A percentile compares a stretch with the other conserved stretches of the same genome.
Evolutionary conservation across 1,140 invertebrate species (phyloP).

Genomic region (Atta cephalotes): DNA sequence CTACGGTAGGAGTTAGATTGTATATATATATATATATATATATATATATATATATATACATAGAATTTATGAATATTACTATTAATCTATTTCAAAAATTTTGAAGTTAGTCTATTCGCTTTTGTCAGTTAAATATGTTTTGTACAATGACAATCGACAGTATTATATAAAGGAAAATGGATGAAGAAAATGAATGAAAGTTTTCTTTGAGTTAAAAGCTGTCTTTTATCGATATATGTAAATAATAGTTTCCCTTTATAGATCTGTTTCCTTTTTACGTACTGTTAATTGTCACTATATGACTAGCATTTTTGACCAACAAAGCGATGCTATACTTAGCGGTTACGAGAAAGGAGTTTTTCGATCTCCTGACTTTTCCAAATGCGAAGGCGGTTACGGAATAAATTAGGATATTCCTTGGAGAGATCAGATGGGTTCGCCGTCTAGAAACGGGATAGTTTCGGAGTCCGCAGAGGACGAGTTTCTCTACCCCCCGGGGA

Average conservation of each 20-base stretch:
- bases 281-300: constrained; percentile 2
- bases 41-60: no score
- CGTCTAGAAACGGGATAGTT: constrained; percentile 64
- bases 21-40: no score
- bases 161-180: neutral
- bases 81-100: neutral
- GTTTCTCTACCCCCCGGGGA: constrained; percentile 68
- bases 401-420: constrained; percentile 80
- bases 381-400: constrained; percentile 72
- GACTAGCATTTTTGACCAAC: constrained; percentile 15
- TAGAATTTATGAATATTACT: no score
- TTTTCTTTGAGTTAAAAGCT: neutral
- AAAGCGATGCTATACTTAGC: constrained; percentile 30
- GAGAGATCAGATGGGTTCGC: constrained; percentile 70
- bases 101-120: neutral
- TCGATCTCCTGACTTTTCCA: constrained; percentile 36
- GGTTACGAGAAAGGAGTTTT: constrained; percentile 12
- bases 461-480: constrained; percentile 59
- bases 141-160: neutral
- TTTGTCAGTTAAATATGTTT: neutral
- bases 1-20: no score
- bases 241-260: neutral
- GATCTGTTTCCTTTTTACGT: neutral
- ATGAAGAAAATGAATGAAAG: neutral
- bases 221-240: neutral